Percentiles rank a stretch among this genome's conserved stretches.
Evolutionary conservation across 2,113 vertebrate species (phyloP).

Genomic region (Nothocercus julius): DNA sequence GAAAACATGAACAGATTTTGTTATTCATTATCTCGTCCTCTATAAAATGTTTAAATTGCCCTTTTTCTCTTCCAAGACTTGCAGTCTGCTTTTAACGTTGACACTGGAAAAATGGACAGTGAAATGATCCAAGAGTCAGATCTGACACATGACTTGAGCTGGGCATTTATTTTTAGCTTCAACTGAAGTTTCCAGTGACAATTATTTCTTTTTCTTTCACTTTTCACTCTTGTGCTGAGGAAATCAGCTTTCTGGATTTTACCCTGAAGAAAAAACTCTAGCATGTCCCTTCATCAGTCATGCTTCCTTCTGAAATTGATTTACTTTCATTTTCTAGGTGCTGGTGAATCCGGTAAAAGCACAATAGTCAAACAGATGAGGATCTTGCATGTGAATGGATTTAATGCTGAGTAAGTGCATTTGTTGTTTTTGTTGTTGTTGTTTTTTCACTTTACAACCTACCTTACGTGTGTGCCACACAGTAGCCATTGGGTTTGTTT

Average conservation of each 20-base stretch:
- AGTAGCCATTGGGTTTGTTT: neutral
- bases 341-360: slow-evolving; percentile 98
- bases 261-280: neutral
- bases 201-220: slow-evolving; percentile 51
- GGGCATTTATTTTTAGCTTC: slow-evolving; percentile 72
- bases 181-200: slow-evolving; percentile 72
- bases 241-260: slow-evolving; percentile 48
- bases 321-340: slow-evolving; percentile 86
- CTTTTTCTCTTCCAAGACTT: slow-evolving; percentile 21
- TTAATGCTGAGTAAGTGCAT: slow-evolving; percentile 96
- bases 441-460: slow-evolving; percentile 17
- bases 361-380: slow-evolving; percentile 98
- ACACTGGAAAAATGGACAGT: slow-evolving; percentile 65
- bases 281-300: slow-evolving; percentile 16
- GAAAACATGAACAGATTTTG: neutral
- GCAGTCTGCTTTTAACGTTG: slow-evolving; percentile 48
- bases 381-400: slow-evolving; percentile 97
- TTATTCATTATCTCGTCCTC: neutral
- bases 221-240: slow-evolving; percentile 46
- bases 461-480: neutral
- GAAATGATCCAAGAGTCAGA: slow-evolving; percentile 69
- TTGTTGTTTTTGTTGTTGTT: slow-evolving; percentile 32
- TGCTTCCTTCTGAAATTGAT: slow-evolving; percentile 73
- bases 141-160: slow-evolving; percentile 65
- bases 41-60: slow-evolving; percentile 19